A percentile compares a stretch with the other conserved stretches of the same genome.
These are phyloP conservation scores for Bombus affinis DNA, from an alignment of 1,140 invertebrate species.

Conservation along the genomic window DNA sequence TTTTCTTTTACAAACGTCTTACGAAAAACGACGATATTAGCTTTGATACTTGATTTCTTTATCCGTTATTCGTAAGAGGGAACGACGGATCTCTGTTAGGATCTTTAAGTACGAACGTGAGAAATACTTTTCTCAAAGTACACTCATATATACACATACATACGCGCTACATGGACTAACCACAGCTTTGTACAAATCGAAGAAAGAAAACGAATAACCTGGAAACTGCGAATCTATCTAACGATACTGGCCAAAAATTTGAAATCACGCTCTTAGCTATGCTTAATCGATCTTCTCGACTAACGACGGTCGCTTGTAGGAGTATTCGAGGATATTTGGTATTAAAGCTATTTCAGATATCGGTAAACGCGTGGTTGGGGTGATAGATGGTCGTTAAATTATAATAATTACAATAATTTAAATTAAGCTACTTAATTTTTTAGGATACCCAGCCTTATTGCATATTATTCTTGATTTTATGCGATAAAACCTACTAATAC, in stretches of 20 bases:
- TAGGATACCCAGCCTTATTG: neutral
- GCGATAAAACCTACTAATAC: neutral
- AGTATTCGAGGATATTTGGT: neutral
- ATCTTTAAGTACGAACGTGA: conserved; percentile 13
- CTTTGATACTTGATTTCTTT: neutral
- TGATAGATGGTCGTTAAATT: neutral
- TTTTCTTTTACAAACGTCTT: neutral
- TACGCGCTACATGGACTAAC: conserved; percentile 36
- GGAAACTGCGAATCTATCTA: conserved; percentile 37
- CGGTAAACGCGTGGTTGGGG: too few relatives aligned
- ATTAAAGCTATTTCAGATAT: neutral
- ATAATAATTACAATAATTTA: neutral
- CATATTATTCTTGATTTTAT: neutral
- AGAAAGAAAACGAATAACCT: conserved; percentile 7
- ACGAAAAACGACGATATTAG: neutral
- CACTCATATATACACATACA: neutral
- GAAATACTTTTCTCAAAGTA: neutral
- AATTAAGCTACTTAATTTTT: too few relatives aligned
- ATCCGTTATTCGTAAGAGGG: neutral
- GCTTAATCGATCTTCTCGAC: neutral
- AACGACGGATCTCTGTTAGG: neutral
- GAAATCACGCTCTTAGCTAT: neutral
- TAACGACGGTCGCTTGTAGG: neutral
- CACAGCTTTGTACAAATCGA: conserved; percentile 44
- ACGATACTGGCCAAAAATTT: neutral